Evolutionary conservation across 1,140 invertebrate species (phyloP).

Genomic region (Rhagoletis pomonella): DNA sequence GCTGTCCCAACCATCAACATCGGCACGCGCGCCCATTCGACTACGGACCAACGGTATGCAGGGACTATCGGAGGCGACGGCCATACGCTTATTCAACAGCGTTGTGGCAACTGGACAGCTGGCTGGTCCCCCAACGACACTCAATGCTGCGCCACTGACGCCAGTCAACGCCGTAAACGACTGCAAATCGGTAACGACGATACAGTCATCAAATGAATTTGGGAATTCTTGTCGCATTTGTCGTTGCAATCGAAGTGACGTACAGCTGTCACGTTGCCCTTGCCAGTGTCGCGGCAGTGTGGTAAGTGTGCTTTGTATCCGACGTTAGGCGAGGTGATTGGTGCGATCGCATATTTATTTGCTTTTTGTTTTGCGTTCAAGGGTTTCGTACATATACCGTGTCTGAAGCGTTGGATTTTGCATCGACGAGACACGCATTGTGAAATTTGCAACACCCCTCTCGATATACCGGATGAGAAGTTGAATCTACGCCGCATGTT

Average conservation of each 20-base stretch:
- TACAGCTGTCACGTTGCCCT: constrained; percentile 67
- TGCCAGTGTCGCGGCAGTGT: constrained; percentile 70
- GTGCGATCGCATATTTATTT: no score
- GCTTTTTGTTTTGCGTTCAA: constrained; percentile 52
- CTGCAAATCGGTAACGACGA: constrained; percentile 57
- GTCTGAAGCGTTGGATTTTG: constrained; percentile 69
- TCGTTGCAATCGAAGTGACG: constrained; percentile 68
- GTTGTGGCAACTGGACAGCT: constrained; percentile 52
- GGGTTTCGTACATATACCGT: constrained; percentile 69
- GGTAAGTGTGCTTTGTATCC: constrained; percentile 64
- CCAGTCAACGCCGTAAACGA: neutral
- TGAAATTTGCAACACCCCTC: constrained; percentile 65
- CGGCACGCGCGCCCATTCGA: neutral
- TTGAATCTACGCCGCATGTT: constrained; percentile 66
- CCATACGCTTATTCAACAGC: constrained; percentile 61
- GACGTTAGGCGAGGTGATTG: neutral
- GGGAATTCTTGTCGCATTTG: constrained; percentile 70
- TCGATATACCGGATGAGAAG: constrained; percentile 64
- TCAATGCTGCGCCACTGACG: neutral
- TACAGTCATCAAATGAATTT: constrained; percentile 65
- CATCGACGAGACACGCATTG: constrained; percentile 68
- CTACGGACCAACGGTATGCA: constrained; percentile 46
- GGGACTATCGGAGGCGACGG: constrained; percentile 60
- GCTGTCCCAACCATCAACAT: constrained; percentile 54
- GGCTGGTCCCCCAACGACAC: neutral